Conservation (phyloP, 2,888 invertebrate genomes). For the Poecilus cupreus region DNA sequence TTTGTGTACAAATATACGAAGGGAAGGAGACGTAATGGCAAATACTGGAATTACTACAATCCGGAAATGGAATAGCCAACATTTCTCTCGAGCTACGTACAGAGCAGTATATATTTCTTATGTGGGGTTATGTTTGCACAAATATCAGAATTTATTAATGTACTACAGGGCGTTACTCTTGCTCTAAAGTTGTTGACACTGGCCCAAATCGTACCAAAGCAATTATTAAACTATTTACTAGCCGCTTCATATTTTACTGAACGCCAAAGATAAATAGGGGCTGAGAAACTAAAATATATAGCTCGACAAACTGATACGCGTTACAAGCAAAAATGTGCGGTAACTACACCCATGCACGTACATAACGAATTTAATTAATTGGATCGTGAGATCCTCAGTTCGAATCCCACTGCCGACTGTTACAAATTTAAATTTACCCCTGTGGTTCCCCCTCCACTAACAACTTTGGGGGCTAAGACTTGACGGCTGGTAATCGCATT, state of each 20-base stretch:
- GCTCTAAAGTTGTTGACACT: constrained; percentile 14
- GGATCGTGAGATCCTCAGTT: neutral
- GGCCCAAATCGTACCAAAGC: neutral
- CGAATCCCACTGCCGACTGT: no score
- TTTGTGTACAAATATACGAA: constrained; percentile 20
- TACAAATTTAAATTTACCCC: no score
- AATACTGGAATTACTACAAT: neutral
- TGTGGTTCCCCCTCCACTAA: no score
- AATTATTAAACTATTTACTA: constrained; percentile 10
- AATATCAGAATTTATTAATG: neutral
- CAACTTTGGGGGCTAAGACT: no score
- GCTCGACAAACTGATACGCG: no score
- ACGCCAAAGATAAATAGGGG: neutral
- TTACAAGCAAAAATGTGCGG: neutral
- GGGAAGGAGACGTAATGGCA: neutral
- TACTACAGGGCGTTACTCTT: neutral
- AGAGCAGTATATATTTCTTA: constrained; percentile 12
- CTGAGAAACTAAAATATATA: no score
- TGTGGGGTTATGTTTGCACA: constrained; percentile 16
- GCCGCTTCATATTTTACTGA: constrained; percentile 1
- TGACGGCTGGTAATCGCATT: no score
- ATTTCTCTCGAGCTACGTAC: neutral
- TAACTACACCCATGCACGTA: neutral
- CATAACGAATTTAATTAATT: neutral
- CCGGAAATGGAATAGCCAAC: neutral